A percentile compares a stretch with the other conserved stretches of the same genome.
These are phyloP conservation scores for Rhodinocichla rosea DNA, from an alignment of 2,113 vertebrate species.

Conservation along the genomic window DNA sequence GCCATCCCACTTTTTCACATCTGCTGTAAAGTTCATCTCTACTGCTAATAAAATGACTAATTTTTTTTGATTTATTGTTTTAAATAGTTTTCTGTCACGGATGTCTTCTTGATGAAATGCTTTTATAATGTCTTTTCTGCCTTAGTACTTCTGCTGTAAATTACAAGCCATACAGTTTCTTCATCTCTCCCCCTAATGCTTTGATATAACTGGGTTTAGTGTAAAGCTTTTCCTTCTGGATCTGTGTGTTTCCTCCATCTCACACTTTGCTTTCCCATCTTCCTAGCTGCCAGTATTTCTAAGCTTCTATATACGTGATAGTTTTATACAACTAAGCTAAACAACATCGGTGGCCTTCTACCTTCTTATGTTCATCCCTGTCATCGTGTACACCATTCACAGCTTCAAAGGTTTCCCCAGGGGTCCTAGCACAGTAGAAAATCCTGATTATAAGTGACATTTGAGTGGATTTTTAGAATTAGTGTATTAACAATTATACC, in stretches of 20 bases:
- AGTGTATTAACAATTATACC: constrained; percentile 83
- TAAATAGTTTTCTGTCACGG: constrained; percentile 74
- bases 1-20: constrained; percentile 50
- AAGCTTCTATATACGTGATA: constrained; percentile 64
- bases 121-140: constrained; percentile 71
- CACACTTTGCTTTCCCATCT: constrained; percentile 57
- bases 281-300: constrained; percentile 66
- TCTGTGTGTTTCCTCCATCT: constrained; percentile 44
- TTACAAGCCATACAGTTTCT: constrained; percentile 65
- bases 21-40: constrained; percentile 66
- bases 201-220: constrained; percentile 52
- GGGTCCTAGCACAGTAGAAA: constrained; percentile 78
- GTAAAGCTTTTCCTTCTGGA: constrained; percentile 63
- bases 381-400: constrained; percentile 67
- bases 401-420: constrained; percentile 78
- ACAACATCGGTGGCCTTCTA: constrained; percentile 61
- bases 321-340: constrained; percentile 71
- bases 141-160: constrained; percentile 69
- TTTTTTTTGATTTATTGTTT: constrained; percentile 73
- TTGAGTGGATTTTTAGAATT: constrained; percentile 83
- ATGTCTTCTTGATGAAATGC: constrained; percentile 65
- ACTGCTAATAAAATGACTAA: constrained; percentile 74
- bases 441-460: constrained; percentile 83
- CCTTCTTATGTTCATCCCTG: constrained; percentile 71
- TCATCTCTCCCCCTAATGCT: constrained; percentile 50